Evolutionary conservation across 2,797 vertebrate genomes (phyloP).

Genomic region (Anniella stebbinsi): DNA sequence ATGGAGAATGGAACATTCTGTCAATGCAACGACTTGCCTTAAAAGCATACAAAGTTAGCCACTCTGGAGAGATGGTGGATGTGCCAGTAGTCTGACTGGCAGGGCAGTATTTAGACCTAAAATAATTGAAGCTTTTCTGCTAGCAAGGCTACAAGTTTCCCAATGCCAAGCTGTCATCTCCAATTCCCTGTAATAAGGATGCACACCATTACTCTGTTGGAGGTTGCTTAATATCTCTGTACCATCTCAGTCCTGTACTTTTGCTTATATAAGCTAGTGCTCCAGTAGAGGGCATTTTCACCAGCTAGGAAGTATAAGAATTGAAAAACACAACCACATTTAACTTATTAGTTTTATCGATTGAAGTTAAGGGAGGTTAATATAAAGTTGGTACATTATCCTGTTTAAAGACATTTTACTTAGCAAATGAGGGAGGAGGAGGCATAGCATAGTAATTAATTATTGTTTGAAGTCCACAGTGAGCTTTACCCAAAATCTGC

Average conservation of each 20-base stretch:
- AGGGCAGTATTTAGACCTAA: not conserved
- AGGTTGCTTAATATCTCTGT: not conserved
- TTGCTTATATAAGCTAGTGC: constrained; percentile 39
- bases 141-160: not conserved
- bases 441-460: constrained; percentile 31
- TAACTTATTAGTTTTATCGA: constrained; percentile 52
- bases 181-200: not conserved
- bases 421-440: constrained; percentile 47
- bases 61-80: not conserved
- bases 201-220: not conserved
- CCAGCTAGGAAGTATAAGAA: constrained; percentile 39
- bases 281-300: constrained; percentile 35
- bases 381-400: constrained; percentile 40
- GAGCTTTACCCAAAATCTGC: constrained; percentile 25
- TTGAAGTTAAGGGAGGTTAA: constrained; percentile 44
- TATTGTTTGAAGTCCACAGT: constrained; percentile 32
- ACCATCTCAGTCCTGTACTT: constrained; percentile 15
- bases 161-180: not conserved
- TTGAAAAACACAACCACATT: constrained; percentile 35
- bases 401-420: constrained; percentile 45
- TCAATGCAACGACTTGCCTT: not conserved
- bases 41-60: not conserved
- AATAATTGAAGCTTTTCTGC: not conserved
- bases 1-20: not conserved
- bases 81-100: too few relatives aligned